Evolutionary conservation across 2,113 vertebrate species (phyloP).

Genomic region (Chlorodrepanis virens): DNA sequence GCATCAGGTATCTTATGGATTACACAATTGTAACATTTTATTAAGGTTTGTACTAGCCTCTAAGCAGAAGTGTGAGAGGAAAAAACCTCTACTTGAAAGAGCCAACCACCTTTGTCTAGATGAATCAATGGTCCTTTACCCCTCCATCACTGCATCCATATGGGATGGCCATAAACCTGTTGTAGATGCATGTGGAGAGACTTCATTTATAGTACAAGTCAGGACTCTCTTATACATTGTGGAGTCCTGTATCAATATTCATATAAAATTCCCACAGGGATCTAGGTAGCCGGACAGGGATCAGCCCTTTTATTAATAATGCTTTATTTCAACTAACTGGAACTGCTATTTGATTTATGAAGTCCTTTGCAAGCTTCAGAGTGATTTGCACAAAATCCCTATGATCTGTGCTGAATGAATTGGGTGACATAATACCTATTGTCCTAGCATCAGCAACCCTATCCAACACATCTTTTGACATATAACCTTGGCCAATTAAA

Average conservation of each 20-base stretch:
- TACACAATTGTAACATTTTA: neutral
- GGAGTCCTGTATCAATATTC: neutral
- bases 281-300: neutral
- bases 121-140: neutral
- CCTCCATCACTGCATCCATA: neutral
- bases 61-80: neutral
- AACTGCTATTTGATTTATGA: constrained; percentile 17
- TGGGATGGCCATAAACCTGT: neutral
- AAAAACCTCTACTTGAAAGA: neutral
- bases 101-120: neutral
- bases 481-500: constrained; percentile 18
- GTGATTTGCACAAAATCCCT: neutral
- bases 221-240: neutral
- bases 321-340: neutral
- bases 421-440: neutral
- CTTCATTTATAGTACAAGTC: neutral
- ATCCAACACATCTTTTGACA: neutral
- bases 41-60: neutral
- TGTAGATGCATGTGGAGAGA: neutral
- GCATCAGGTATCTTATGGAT: neutral
- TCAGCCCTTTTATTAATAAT: neutral
- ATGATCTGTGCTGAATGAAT: neutral
- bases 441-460: neutral
- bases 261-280: neutral
- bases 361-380: neutral